Percentiles rank a stretch among this genome's conserved stretches.
These are phyloP conservation scores for Platynereis dumerilii DNA, from an alignment of 2,888 invertebrate genomes.

Conservation along the genomic window DNA sequence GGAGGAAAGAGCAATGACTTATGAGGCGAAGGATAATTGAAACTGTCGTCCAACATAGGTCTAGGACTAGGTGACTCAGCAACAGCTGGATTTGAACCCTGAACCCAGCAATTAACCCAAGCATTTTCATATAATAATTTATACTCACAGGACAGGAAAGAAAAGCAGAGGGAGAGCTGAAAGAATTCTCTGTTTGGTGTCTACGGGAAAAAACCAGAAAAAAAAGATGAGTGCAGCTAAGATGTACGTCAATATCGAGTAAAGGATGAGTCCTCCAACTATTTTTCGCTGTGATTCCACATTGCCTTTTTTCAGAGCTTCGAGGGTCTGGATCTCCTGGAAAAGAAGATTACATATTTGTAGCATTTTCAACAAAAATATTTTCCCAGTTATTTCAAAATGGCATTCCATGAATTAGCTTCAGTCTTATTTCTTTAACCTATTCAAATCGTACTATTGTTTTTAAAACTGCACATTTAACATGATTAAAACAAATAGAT, in stretches of 20 bases:
- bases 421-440: no score
- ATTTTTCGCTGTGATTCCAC: slow-evolving; percentile 82
- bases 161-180: slow-evolving; percentile 81
- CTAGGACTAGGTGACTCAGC: no score
- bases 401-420: no score
- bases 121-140: not conserved
- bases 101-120: no score
- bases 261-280: slow-evolving; percentile 77
- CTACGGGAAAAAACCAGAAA: slow-evolving; percentile 80
- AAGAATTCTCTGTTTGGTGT: slow-evolving; percentile 76
- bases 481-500: not conserved
- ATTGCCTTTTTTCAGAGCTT: slow-evolving; percentile 79
- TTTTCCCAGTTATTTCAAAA: no score
- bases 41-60: no score
- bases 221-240: slow-evolving; percentile 78
- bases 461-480: no score
- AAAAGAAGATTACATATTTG: not conserved
- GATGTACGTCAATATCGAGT: slow-evolving; percentile 68
- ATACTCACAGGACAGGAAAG: slow-evolving; percentile 83
- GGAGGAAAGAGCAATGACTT: no score
- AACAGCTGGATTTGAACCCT: no score
- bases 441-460: no score
- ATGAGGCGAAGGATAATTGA: no score
- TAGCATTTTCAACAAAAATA: no score
- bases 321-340: slow-evolving; percentile 79